Conservation (phyloP, 2,888 invertebrate genomes). For the Parnassius orleans region DNA sequence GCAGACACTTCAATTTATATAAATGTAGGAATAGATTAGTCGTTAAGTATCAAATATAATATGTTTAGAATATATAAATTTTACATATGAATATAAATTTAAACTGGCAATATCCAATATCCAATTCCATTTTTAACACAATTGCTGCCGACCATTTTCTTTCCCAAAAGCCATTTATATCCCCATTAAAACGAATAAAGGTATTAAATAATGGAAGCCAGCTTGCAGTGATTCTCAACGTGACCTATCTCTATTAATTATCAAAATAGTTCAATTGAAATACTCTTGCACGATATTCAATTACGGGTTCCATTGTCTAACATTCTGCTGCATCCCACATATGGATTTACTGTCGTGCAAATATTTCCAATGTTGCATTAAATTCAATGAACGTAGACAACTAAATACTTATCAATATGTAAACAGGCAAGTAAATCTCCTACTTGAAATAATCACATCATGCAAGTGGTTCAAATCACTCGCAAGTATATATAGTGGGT, state of each 20-base stretch:
- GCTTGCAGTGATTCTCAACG: conserved; percentile 8
- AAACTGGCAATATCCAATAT: background rate
- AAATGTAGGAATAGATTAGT: no score
- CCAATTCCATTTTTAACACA: conserved; percentile 5
- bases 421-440: no score
- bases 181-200: conserved; percentile 14
- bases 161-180: conserved; percentile 12
- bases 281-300: conserved; percentile 19
- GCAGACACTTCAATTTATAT: no score
- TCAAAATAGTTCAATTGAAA: conserved; percentile 28
- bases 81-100: background rate
- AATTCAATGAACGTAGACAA: background rate
- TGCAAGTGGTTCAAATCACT: no score
- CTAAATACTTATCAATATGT: background rate
- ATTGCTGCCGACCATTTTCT: conserved; percentile 6
- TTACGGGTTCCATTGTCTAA: conserved; percentile 16
- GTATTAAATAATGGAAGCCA: conserved; percentile 19
- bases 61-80: no score
- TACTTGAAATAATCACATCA: no score
- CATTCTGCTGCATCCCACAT: conserved; percentile 12
- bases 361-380: background rate
- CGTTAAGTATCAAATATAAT: no score
- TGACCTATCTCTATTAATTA: conserved; percentile 26
- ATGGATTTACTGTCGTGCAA: background rate
- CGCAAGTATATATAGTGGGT: no score